Conservation (phyloP, 1,140 invertebrate species). For the Bombus haemorrhoidalis region DNA sequence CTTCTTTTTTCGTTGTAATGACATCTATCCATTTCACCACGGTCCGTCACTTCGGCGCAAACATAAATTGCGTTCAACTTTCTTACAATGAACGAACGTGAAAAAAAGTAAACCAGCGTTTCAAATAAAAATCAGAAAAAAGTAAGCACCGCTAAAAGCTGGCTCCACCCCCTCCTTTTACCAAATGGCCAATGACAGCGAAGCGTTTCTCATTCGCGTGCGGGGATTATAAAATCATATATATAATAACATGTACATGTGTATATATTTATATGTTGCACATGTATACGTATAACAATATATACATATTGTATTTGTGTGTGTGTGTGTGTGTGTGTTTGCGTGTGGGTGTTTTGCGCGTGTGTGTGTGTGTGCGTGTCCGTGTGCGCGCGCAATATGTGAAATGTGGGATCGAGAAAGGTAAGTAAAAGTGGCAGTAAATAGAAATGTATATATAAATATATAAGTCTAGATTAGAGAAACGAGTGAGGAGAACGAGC, state of each 20-base stretch:
- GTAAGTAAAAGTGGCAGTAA: constrained; percentile 21
- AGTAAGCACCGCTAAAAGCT: constrained; percentile 81
- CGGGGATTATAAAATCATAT: constrained; percentile 24
- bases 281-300: background rate
- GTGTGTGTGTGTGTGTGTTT: no score
- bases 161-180: constrained; percentile 83
- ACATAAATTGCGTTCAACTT: constrained; percentile 40
- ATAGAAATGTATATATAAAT: constrained; percentile 10
- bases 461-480: constrained; percentile 13
- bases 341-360: no score
- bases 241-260: background rate
- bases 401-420: background rate
- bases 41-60: constrained; percentile 52
- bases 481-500: constrained; percentile 22
- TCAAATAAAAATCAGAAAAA: constrained; percentile 69
- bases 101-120: constrained; percentile 69
- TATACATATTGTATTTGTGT: background rate
- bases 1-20: background rate
- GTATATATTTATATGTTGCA: background rate
- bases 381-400: background rate
- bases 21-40: constrained; percentile 27
- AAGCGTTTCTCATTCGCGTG: constrained; percentile 73
- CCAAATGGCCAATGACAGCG: constrained; percentile 81
- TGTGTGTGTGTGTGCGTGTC: background rate
- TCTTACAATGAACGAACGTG: constrained; percentile 73